These are phyloP conservation scores for Hippocampus mohnikei DNA, from an alignment of 2,113 vertebrate genomes.

Conservation along the genomic window DNA sequence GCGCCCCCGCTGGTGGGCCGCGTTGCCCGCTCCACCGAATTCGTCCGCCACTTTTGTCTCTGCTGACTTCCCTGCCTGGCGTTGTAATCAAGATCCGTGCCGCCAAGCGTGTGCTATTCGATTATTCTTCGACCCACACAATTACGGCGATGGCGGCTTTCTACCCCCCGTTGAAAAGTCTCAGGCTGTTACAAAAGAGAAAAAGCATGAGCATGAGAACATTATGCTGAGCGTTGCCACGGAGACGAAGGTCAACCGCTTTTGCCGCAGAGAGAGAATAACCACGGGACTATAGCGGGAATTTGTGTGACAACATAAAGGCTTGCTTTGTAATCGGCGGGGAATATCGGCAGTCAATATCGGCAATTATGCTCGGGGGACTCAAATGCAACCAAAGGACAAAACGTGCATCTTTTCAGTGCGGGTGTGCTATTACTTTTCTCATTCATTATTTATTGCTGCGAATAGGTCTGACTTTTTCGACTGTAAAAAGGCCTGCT, in stretches of 20 bases:
- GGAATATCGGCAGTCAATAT: background rate
- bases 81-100: constrained; percentile 21
- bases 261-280: background rate
- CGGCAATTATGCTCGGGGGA: background rate
- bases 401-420: background rate
- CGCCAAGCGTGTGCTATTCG: background rate
- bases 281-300: background rate
- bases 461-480: background rate
- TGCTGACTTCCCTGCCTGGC: constrained; percentile 14
- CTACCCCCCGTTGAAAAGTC: background rate
- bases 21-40: constrained; percentile 12
- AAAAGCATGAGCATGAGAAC: background rate
- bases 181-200: background rate
- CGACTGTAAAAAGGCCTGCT: background rate
- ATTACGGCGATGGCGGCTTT: background rate
- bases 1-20: constrained; percentile 10
- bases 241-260: constrained; percentile 3
- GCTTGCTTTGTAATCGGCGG: background rate
- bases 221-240: background rate
- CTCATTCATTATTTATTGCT: background rate
- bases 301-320: background rate
- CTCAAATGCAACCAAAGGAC: background rate
- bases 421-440: background rate
- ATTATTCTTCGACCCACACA: constrained; percentile 19
- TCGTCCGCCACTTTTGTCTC: background rate